A percentile compares a stretch with the other conserved stretches of the same genome.
Evolutionary conservation across 1,140 invertebrate species (phyloP).

Genomic region (Trichomalopsis sarcophagae): DNA sequence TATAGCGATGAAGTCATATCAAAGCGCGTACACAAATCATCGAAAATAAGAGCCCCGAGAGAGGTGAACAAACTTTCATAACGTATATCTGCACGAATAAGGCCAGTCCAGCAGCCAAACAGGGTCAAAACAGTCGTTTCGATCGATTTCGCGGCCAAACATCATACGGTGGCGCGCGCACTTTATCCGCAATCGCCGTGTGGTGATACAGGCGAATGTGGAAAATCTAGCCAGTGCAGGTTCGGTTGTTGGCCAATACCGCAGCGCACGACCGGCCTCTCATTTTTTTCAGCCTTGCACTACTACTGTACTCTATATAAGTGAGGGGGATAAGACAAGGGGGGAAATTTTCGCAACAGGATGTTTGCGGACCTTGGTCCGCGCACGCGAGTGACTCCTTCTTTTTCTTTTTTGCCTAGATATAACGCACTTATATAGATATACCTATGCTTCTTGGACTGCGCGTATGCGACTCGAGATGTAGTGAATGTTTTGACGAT

Average conservation of each 20-base stretch:
- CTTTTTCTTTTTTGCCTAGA: neutral
- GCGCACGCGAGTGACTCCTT: no score
- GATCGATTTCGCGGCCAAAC: conserved; percentile 17
- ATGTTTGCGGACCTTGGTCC: conserved; percentile 50
- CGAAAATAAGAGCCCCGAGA: neutral
- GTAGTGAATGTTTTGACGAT: conserved; percentile 18
- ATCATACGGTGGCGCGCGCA: neutral
- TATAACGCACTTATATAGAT: no score
- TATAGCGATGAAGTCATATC: no score
- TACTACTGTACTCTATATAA: neutral
- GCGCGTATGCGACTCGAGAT: no score
- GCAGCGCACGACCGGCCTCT: neutral
- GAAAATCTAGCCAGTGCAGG: neutral
- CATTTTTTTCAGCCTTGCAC: conserved; percentile 40
- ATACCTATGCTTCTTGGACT: no score
- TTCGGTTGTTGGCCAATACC: neutral
- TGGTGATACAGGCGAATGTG: neutral
- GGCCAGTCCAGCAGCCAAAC: neutral
- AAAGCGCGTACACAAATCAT: no score
- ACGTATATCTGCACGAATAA: neutral
- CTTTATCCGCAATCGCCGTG: neutral
- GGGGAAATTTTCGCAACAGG: conserved; percentile 54
- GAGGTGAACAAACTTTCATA: neutral
- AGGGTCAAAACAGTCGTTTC: neutral
- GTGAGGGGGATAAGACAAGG: neutral